phyloP scores from a whole-genome alignment of 2,113 vertebrate species.

The Entosphenus tridentatus region DNA sequence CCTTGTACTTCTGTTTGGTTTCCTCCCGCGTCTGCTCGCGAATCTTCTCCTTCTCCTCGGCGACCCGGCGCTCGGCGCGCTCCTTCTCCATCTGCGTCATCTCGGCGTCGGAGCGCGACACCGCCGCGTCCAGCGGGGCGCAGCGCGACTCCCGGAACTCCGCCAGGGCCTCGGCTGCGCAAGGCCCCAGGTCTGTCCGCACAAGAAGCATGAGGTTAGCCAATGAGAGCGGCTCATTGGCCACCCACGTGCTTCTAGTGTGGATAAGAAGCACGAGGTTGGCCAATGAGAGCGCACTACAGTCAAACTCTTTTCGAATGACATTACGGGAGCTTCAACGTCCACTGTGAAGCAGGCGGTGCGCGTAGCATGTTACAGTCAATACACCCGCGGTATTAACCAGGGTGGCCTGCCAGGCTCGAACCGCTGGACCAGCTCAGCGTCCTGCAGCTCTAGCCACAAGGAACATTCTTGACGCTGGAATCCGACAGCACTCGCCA shows the following conservation, averaged over 20 bases:
- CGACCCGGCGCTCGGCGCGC: not conserved
- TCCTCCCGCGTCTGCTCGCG: conserved; percentile 1
- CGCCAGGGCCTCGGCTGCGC: not conserved
- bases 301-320: too few species aligned
- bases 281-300: not conserved
- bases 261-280: not conserved
- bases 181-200: not conserved
- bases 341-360: too few species aligned
- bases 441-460: too few species aligned
- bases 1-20: not conserved
- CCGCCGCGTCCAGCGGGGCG: not conserved
- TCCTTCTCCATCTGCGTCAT: not conserved
- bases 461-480: too few species aligned
- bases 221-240: not conserved
- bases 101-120: not conserved
- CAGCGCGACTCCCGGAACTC: not conserved
- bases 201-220: not conserved
- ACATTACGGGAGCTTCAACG: too few species aligned
- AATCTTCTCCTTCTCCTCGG: not conserved
- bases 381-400: too few species aligned
- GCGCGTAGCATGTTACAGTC: too few species aligned
- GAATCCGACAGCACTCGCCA: too few species aligned
- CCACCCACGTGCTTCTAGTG: not conserved
- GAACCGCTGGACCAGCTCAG: too few species aligned
- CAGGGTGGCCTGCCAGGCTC: too few species aligned